Evolutionary conservation across 2,113 vertebrate species (phyloP).

Genomic region (Xenotilapia longispinis): DNA sequence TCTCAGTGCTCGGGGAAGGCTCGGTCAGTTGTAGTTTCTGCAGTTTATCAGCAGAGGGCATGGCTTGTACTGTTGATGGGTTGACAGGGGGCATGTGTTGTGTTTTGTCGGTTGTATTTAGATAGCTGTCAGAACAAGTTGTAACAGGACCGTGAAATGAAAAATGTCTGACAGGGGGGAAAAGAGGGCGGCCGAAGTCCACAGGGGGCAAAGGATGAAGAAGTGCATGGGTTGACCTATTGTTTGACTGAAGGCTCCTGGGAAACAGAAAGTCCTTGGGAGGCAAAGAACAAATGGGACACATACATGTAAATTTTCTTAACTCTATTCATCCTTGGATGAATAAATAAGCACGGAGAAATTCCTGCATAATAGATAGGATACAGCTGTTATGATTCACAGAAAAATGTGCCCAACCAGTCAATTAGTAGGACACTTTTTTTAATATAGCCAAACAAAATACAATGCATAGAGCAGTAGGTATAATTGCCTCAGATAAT

Average conservation of each 20-base stretch:
- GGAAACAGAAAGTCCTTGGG: constrained; percentile 70
- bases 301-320: not conserved
- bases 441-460: not conserved
- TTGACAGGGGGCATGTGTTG: constrained; percentile 13
- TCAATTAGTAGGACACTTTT: not conserved
- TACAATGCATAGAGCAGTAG: not conserved
- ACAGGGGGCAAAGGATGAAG: not conserved
- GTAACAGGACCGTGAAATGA: constrained; percentile 49
- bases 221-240: not conserved
- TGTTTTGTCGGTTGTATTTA: not conserved
- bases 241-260: constrained; percentile 25
- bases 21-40: constrained; percentile 15
- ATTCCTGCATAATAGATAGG: constrained; percentile 35
- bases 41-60: constrained; percentile 53
- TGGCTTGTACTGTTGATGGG: not conserved
- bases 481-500: not conserved
- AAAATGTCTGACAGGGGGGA: constrained; percentile 57
- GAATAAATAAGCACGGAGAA: constrained; percentile 6
- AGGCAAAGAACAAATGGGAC: not conserved
- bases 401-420: constrained; percentile 12
- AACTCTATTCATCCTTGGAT: not conserved
- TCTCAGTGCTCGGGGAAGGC: not conserved
- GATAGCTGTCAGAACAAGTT: not conserved
- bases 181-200: constrained; percentile 12
- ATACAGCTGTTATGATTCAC: constrained; percentile 15